Base-by-base conservation (phyloP, 2,888 invertebrate species). In the Dryobota labecula region DNA sequence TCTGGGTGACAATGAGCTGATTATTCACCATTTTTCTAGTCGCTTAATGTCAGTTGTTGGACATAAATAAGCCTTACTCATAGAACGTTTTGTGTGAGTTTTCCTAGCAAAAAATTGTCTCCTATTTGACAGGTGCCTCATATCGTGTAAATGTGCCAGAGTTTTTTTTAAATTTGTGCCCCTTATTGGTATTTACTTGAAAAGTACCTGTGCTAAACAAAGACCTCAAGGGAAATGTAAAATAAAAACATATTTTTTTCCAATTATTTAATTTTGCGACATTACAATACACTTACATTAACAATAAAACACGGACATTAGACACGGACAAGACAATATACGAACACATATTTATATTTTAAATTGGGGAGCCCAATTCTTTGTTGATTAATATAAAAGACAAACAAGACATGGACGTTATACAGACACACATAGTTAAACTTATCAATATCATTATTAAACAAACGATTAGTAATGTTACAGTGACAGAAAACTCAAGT, bases 251-350 rank as follows among this genome's bases (percentile, higher is more conserved):
- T 2, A 0, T 0, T 58, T n/a, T 18, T 51, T 70, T 64, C 8
- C 2, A 70, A 71, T 70, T 70, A 83, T 80, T 65, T 77, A 64
- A 68, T 66, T 63, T 70, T 64, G 36, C 9, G 54, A 85, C 85
- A 74, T 72, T 70, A 85, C 75, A 81, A 85, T 87, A 85, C 73
- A 87, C 86, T 87, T 85, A 87, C 75, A 70, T 61, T 61, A 73
- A 85, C 70, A 53, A 60, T 13, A 74, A 47, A 53, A 58, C 20
- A 67, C 36, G 49, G 63, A 74, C 60, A 45, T 56, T 47, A 76
- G 49, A 82, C 73, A 78, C 11, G 24, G 56, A 83, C 69, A 66
- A 54, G n/a, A 80, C 65, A 58, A 30, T 66, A 74, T 58, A 69
- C 51, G 1, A 73, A 83, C 64, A 79, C 30, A 65, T 73, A 54